phyloP scores from a whole-genome alignment of 2,113 vertebrate species.

The Halcyon senegalensis region DNA sequence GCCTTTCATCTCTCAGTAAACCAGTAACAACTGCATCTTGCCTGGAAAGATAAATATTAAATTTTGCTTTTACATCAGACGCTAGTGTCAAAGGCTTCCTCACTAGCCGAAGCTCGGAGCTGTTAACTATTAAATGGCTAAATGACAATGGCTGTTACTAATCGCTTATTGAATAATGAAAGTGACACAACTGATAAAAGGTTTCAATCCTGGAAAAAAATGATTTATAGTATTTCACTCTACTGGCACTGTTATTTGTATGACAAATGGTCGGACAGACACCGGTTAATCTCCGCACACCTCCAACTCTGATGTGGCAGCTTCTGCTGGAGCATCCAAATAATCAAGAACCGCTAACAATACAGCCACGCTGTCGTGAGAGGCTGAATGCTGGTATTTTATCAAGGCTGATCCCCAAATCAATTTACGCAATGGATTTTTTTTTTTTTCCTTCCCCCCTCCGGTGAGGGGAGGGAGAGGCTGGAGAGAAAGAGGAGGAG shows the following conservation, averaged over 20 bases:
- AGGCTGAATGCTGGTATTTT: slow-evolving; percentile 31
- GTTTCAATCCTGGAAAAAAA: slow-evolving; percentile 86
- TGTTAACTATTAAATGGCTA: slow-evolving; percentile 74
- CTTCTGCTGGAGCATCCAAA: slow-evolving; percentile 32
- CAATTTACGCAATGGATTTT: slow-evolving; percentile 22
- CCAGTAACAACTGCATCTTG: background rate
- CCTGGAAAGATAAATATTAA: background rate
- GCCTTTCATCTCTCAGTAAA: background rate
- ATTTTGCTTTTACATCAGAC: background rate
- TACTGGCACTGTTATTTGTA: slow-evolving; percentile 80
- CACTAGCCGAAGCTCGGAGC: background rate
- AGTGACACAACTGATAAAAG: slow-evolving; percentile 95
- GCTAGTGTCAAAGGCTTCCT: background rate
- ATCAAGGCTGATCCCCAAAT: slow-evolving; percentile 65
- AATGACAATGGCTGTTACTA: slow-evolving; percentile 84
- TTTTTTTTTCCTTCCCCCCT: background rate
- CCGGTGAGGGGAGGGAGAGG: background rate
- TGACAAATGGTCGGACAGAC: slow-evolving; percentile 82
- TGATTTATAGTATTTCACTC: slow-evolving; percentile 92
- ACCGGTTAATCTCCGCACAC: slow-evolving; percentile 71
- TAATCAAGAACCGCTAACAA: slow-evolving; percentile 39
- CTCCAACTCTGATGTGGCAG: slow-evolving; percentile 21
- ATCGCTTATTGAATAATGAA: slow-evolving; percentile 93
- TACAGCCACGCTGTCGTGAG: background rate
- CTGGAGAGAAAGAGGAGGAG: background rate